Evolutionary conservation across 2,888 invertebrate genomes (phyloP), one percentile per base, ranked within the genome.

Genomic region (Stenchaetothrips biformis): DNA sequence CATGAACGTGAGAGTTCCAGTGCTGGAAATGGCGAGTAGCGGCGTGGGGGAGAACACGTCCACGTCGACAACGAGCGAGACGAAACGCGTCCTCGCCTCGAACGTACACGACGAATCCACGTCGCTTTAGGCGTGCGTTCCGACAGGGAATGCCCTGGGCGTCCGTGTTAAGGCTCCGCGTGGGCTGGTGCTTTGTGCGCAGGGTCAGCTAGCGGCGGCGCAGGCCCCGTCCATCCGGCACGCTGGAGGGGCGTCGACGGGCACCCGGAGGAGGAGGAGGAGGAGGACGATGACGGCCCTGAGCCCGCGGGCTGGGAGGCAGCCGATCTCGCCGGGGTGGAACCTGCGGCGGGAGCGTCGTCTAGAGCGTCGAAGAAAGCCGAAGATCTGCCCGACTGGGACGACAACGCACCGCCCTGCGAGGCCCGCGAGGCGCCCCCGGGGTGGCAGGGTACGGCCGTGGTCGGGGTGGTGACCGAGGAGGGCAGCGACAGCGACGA

Each of bases 251-350:
- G 27, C 11, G 78, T 83, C n/a, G 84, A 84, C 59, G 84, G 84
- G 82, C 84, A 85, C 82, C 83, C 83, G 80, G 84, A 83, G 21
- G 81, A 81, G 18, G 79, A 82, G 18, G 82, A 83, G 78, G 16
- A 13, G 13, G 83, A 81, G 47, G 83, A 82, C 78, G 86, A 91
- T 85, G 90, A 94, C 83, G 90, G 90, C 84, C 95, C 95, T 87
- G 94, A 94, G 88, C 92, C 93, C 83, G 93, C 94, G 86, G 96
- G 96, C 88, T 89, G 90, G 83, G 92, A 93, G 81, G 90, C 92
- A 81, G 90, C 94, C 79, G 91, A 91, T 3, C 87, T 93, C 81
- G 89, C 91, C 81, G 93, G 37, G 37, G 37, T 37, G 37, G 37
- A 37, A 4, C 37, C 95, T 84, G 97, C 97, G 82, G 92, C 94